phyloP scores from a whole-genome alignment of 2,113 vertebrate genomes.

The Tricholaema leucomelas region DNA sequence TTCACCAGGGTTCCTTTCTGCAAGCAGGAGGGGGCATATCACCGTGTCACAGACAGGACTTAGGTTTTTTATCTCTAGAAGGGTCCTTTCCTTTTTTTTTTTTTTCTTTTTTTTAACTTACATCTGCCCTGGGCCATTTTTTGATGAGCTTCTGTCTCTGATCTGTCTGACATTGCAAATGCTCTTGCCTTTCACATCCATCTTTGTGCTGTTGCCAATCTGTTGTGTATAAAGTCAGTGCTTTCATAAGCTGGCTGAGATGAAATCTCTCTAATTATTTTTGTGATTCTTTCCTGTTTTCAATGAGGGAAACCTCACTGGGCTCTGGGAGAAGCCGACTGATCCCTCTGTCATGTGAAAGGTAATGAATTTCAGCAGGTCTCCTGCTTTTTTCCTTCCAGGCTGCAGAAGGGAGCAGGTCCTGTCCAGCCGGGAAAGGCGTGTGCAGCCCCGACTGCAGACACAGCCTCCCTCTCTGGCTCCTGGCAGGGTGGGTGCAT shows the following conservation, averaged over 20 bases:
- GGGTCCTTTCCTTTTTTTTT: conserved; percentile 14
- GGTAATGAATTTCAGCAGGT: conserved; percentile 50
- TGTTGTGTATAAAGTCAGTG: conserved; percentile 57
- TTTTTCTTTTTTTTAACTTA: conserved; percentile 10
- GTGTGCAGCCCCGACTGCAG: conserved; percentile 39
- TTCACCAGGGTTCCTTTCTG: not conserved
- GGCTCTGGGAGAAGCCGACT: conserved; percentile 30
- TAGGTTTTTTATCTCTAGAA: conserved; percentile 31
- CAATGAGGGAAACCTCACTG: conserved; percentile 41
- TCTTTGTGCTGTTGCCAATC: conserved; percentile 62
- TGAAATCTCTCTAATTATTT: conserved; percentile 69
- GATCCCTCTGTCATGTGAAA: conserved; percentile 44
- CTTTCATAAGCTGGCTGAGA: conserved; percentile 61
- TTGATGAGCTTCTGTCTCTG: conserved; percentile 67
- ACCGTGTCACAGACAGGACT: not conserved
- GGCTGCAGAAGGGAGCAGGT: conserved; percentile 33
- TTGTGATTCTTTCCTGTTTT: conserved; percentile 62
- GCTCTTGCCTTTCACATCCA: conserved; percentile 61
- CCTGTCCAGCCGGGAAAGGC: not conserved
- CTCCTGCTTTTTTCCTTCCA: not conserved
- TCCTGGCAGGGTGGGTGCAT: conserved; percentile 50
- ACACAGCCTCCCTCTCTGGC: conserved; percentile 34
- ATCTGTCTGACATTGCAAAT: conserved; percentile 60
- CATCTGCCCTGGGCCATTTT: conserved; percentile 59
- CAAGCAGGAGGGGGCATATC: not conserved